Evolutionary conservation across 2,888 invertebrate species (phyloP), one percentile per base, ranked within the genome.

Genomic region (Zaprionus bogoriensis): DNA sequence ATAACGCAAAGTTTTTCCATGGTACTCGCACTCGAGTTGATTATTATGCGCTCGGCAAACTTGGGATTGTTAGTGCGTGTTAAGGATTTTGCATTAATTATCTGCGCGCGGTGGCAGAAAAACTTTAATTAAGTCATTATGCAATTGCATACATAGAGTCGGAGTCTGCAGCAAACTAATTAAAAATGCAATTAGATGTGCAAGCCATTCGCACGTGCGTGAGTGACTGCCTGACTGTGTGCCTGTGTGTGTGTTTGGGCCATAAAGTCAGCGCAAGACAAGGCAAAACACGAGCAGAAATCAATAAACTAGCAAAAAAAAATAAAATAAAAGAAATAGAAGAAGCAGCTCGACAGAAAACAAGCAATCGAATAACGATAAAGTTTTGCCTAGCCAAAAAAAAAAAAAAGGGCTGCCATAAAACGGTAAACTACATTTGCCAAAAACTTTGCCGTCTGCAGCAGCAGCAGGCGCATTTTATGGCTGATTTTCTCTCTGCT

Each of bases 21-120:
- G n/a, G n/a, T n/a, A 62, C 71, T 36, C 32, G 62, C n/a, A 61
- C 71, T 75, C 63, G 63, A 81, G 54, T 75, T 79, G 81, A 84
- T 79, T 81, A 80, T 79, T 81, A 60, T 71, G 79, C 76, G 64
- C 53, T 1, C 38, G 67, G 58, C 53, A 79, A 83, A 74, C 70
- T 83, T 86, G 74, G 74, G 67, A 80, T 82, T 77, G 86, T 83
- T 80, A 74, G 80, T 74, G 77, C 77, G 74, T 83, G 86, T 71
- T 73, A 71, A 80, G 80, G 80, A 84, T 83, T 82, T 83, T 73
- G 81, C 87, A 84, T 83, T 83, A 86, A 83, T 86, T 83, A 83
- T 83, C 71, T 68, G 38, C 27, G 30, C n/a, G n/a, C 38, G 30
- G 67, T 12, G 62, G 28, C 54, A n/a, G 59, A 42, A 51, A 71